Evolutionary conservation across 2,113 vertebrate genomes (phyloP).

Genomic region (Rhadina sibilatrix): DNA sequence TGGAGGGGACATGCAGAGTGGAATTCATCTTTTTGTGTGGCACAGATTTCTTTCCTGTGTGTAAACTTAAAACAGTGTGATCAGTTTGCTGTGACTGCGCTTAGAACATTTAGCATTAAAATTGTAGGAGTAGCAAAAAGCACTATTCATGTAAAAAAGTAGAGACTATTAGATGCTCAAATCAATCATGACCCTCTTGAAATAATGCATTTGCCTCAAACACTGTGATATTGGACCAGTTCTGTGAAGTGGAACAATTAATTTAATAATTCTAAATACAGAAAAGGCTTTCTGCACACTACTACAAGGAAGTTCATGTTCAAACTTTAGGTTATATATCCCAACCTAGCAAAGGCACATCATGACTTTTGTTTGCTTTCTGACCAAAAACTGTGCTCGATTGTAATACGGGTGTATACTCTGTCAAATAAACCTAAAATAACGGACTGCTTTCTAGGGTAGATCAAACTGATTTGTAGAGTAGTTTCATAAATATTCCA

Average conservation of each 20-base stretch:
- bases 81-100: constrained; percentile 34
- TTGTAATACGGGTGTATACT: constrained; percentile 52
- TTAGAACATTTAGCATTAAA: background rate
- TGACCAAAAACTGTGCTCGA: constrained; percentile 66
- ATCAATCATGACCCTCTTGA: background rate
- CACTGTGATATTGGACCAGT: constrained; percentile 67
- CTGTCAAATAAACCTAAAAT: constrained; percentile 20
- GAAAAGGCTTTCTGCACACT: constrained; percentile 25
- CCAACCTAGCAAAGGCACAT: constrained; percentile 14
- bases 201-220: constrained; percentile 57
- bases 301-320: background rate
- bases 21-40: background rate
- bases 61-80: background rate
- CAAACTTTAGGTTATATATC: background rate
- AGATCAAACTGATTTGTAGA: constrained; percentile 21
- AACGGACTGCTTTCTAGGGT: background rate
- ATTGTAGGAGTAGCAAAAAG: background rate
- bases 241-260: background rate
- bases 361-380: constrained; percentile 17
- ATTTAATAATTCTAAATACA: background rate
- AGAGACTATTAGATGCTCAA: background rate
- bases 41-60: background rate
- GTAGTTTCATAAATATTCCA: constrained; percentile 38
- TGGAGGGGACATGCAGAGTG: background rate
- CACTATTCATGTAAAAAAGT: background rate